phyloP scores from a whole-genome alignment of 2,113 vertebrate genomes.

The Casuarius casuarius region DNA sequence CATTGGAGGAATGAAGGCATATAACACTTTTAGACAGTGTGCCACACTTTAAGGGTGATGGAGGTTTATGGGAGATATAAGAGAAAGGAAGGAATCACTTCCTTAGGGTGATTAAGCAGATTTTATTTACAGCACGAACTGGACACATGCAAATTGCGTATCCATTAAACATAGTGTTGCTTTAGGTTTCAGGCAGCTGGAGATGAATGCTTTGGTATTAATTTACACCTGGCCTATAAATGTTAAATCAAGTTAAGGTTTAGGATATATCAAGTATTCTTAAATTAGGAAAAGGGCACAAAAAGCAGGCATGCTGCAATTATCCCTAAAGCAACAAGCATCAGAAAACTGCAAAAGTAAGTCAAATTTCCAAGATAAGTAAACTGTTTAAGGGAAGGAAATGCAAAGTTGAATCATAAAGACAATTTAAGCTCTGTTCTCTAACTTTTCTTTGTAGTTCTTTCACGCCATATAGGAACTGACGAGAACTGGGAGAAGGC shows the following conservation, averaged over 20 bases:
- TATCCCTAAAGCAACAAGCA: neutral
- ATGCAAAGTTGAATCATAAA: neutral
- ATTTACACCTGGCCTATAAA: conserved; percentile 25
- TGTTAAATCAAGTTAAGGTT: conserved; percentile 5
- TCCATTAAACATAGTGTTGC: conserved; percentile 1
- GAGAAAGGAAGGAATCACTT: conserved; percentile 14
- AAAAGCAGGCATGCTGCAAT: neutral
- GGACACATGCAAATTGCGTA: conserved; percentile 36
- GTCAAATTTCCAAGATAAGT: neutral
- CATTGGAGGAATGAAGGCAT: conserved; percentile 50
- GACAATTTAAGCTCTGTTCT: neutral
- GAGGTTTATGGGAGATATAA: conserved; percentile 48
- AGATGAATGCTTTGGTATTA: conserved; percentile 4
- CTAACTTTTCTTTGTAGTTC: neutral
- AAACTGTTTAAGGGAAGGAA: neutral
- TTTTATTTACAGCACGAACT: conserved; percentile 58
- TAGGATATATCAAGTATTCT: neutral
- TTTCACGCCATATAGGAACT: neutral
- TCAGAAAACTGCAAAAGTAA: neutral
- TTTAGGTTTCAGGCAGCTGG: conserved; percentile 35
- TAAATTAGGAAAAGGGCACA: neutral
- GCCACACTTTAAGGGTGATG: conserved; percentile 21
- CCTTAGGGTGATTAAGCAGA: conserved; percentile 38
- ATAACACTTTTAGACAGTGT: conserved; percentile 36
- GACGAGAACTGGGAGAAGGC: neutral